Percentiles rank a stretch among this genome's conserved stretches.
These are phyloP conservation scores for Tenthredo scrophulariae DNA, from an alignment of 2,888 invertebrate genomes.

Conservation along the genomic window DNA sequence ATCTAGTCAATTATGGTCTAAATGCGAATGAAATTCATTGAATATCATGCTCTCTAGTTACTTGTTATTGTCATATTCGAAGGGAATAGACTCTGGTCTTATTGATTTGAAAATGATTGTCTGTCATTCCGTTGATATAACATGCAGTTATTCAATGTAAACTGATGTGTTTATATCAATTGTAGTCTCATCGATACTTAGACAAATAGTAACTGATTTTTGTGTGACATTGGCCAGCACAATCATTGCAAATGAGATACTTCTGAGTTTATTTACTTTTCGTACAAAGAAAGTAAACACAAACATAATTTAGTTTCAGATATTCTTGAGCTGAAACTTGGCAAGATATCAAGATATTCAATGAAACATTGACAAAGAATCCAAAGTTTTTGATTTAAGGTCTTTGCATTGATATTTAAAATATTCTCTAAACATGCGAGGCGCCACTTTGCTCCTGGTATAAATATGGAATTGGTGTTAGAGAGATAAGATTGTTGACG, in stretches of 20 bases:
- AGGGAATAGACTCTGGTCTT: neutral
- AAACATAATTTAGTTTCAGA: neutral
- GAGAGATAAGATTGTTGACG: conserved; percentile 21
- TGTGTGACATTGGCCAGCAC: neutral
- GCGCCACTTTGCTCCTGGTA: neutral
- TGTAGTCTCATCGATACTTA: neutral
- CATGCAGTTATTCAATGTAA: neutral
- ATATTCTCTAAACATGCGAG: neutral
- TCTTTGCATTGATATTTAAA: neutral
- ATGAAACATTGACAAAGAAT: neutral
- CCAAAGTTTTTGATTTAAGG: neutral
- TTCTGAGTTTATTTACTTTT: neutral
- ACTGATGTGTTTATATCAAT: neutral
- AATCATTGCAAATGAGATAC: neutral
- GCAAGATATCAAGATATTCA: neutral
- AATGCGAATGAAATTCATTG: neutral
- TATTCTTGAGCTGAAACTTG: neutral
- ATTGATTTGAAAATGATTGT: neutral
- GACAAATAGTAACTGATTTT: neutral
- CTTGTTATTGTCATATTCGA: neutral
- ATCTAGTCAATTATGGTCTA: neutral
- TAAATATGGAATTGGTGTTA: conserved; percentile 18
- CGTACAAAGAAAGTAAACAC: neutral
- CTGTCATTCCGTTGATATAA: neutral
- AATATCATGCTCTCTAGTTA: neutral